Evolutionary conservation across 2,113 vertebrate genomes (phyloP).

Genomic region (Myodes glareolus): DNA sequence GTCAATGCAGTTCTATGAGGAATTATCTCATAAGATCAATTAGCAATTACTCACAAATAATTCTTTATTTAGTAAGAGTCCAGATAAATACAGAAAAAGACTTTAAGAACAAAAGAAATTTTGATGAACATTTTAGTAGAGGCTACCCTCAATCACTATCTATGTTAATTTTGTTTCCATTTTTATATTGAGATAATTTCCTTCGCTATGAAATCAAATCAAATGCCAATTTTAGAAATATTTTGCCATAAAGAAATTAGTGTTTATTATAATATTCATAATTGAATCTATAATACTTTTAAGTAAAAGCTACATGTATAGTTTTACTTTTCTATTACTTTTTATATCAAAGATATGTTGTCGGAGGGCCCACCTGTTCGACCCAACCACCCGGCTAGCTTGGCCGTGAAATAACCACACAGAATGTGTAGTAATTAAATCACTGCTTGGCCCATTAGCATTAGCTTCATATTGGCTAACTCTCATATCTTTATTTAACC

Average conservation of each 20-base stretch:
- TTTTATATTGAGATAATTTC: background rate
- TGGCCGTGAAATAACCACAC: too few relatives aligned
- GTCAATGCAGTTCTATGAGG: background rate
- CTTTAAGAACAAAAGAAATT: background rate
- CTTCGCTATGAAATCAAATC: background rate
- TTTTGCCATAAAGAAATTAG: background rate
- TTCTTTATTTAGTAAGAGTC: background rate
- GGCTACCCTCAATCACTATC: background rate
- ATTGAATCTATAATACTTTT: background rate
- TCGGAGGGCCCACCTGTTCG: too few relatives aligned
- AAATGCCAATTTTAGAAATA: background rate
- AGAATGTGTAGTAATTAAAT: too few relatives aligned
- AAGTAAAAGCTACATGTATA: background rate
- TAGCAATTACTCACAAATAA: background rate
- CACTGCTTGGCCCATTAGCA: too few relatives aligned
- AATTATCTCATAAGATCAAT: background rate
- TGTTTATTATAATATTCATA: background rate
- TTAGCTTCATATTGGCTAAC: too few relatives aligned
- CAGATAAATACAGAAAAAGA: background rate
- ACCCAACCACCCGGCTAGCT: too few relatives aligned
- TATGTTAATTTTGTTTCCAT: background rate
- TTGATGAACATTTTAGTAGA: background rate
- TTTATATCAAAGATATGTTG: background rate
- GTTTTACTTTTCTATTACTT: background rate
- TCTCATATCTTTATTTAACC: too few relatives aligned